Base-by-base conservation (phyloP, 2,888 invertebrate species). In the Cancer borealis region DNA sequence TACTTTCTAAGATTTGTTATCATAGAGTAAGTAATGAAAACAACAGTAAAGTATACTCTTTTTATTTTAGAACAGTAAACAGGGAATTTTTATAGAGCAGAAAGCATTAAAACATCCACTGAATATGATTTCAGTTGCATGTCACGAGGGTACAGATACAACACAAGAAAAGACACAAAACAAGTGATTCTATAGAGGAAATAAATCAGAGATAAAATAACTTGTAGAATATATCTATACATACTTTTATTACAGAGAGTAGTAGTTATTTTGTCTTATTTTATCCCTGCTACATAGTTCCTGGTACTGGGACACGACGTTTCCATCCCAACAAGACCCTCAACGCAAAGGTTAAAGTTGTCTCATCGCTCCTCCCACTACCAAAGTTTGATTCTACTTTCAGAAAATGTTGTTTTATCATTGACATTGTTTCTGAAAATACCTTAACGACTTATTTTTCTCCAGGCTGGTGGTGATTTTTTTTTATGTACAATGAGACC, bases 31-130 rank as follows among this genome's bases (percentile, higher is more conserved):
- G 14, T 84, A 84, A 84, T 39, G 39, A 39, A 84, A 84, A 39
- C 39, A 73, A 17, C 17, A 39, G 39, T 84, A 84, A 84, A 84
- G 84, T 84, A 39, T 92, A 94, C 79, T 92, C 79, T 94, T 88
- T 94, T 92, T 94, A 94, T 94, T 94, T 94, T 79, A 88, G 94
- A 94, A 94, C 94, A 94, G 89, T 92, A 88, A 94, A 94, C 90
- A 92, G 94, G 92, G 89, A 92, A 89, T 93, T 92, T 94, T 88
- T 84, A 89, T 89, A 39, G 89, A 94, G 94, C 94, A 94, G 88
- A 89, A 92, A 94, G 94, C 94, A 92, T 46, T 84, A 92, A 84
- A 84, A 94, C 92, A 94, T 92, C 60, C 94, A 94, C 90, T 66
- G 87, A 93, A 92, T 88, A 93, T 93, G 91, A 60, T 46, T 89